Evolutionary conservation across 30 jellyfish, hydroid and myxozoan species (phyloP).

Genomic region (Aurelia aurita): DNA sequence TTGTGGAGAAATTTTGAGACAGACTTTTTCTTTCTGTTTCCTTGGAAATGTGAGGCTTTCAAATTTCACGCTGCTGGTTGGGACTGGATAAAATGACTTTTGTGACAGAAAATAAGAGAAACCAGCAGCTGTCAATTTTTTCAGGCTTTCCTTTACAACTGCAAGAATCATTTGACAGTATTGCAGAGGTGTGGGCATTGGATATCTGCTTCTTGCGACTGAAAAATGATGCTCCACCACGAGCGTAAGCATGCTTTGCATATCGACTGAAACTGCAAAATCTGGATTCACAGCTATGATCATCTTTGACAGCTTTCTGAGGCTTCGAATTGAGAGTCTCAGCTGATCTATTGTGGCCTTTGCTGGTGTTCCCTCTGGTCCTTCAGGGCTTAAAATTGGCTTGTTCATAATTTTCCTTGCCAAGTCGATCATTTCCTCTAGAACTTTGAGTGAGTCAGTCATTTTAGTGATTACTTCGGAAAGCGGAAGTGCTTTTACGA

Average conservation of each 20-base stretch:
- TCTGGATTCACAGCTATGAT: constrained; percentile 20
- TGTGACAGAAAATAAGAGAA: constrained; percentile 23
- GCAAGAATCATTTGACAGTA: constrained; percentile 29
- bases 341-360: constrained; percentile 38
- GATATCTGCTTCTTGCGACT: constrained; percentile 22
- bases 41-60: constrained; percentile 36
- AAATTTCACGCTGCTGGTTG: constrained; percentile 38
- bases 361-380: constrained; percentile 46
- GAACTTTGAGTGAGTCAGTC: constrained; percentile 35
- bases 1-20: constrained; percentile 15
- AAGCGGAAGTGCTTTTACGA: background rate
- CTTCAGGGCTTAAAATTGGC: constrained; percentile 29
- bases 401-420: constrained; percentile 34
- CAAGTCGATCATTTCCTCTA: constrained; percentile 24
- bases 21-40: constrained; percentile 6
- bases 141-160: constrained; percentile 29
- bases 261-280: constrained; percentile 19
- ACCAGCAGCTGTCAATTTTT: constrained; percentile 36
- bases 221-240: constrained; percentile 34
- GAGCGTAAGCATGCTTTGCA: constrained; percentile 30
- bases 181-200: constrained; percentile 39
- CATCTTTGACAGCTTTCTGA: constrained; percentile 20
- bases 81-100: constrained; percentile 33
- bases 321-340: constrained; percentile 36
- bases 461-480: constrained; percentile 9